Base-by-base conservation (phyloP, 2,797 vertebrate species). In the Rhinogobio ventralis region DNA sequence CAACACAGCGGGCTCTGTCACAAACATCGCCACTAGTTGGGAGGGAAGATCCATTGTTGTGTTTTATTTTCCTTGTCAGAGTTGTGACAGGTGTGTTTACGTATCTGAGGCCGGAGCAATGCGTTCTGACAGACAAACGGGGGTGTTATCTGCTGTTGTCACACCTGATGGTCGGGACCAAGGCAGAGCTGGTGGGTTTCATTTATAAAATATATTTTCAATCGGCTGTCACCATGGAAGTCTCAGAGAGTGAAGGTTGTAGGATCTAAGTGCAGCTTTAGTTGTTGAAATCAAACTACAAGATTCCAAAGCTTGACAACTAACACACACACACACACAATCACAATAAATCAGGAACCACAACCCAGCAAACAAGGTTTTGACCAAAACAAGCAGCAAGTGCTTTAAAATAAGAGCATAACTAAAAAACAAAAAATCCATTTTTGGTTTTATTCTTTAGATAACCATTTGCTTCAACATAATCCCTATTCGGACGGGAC, bases 41-140 rank as follows among this genome's bases (percentile, higher is more conserved):
- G 53, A 62, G 66, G 85, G 39, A 64, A 73, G 71, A 68, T 75
- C 60, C 84, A 81, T 77, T 77, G 45, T 80, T 76, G 46, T 83
- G 49, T 76, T 46, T 67, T 51, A 46, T 49, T 83, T 64, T 62
- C 45, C 49, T 57, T 80, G 60, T 86, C 81, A 51, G 20, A 33
- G 75, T 78, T 83, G 81, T 86, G 81, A 72, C 85, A 86, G 75
- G 75, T 79, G 67, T 75, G 84, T 81, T 85, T 74, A 76, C 4
- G 23, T 36, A 67, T 76, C 81, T 53, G 57, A 76, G 81, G 62
- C 49, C 23, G 17, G 46, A 67, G 81, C 72, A 51, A 83, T 66
- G 72, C 19, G 17, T 55, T 76, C 82, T 83, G 82, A 76, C 82
- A 76, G 81, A 83, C 72, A 55, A 76, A 76, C 33, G 60, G 72